Conservation (phyloP, 37 sponge, comb jelly and placozoan genomes). For the Axinella damicornis region DNA sequence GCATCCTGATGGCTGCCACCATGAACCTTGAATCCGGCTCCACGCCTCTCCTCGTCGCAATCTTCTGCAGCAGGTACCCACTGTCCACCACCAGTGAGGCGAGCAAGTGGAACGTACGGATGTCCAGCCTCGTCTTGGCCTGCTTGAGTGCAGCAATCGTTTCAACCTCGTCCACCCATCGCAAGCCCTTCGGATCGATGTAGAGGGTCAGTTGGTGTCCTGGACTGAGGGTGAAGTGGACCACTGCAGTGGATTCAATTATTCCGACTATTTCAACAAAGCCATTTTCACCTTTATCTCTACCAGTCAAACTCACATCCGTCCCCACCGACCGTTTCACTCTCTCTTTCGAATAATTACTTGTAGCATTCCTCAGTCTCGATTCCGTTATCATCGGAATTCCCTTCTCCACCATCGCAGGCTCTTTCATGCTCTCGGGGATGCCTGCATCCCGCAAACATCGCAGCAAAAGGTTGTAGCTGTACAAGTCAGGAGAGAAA, state of each 20-base stretch:
- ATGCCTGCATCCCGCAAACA: constrained; percentile 61
- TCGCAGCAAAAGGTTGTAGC: constrained; percentile 55
- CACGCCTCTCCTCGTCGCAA: constrained; percentile 22
- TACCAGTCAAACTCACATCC: too few species aligned
- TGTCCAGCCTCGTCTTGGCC: constrained; percentile 5
- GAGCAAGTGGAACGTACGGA: constrained; percentile 54
- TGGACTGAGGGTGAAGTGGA: not conserved
- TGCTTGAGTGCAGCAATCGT: not conserved
- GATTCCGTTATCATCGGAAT: too few species aligned
- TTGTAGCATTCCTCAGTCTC: too few species aligned
- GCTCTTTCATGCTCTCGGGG: constrained; percentile 15
- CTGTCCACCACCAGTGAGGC: constrained; percentile 10
- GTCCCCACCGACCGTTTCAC: too few species aligned
- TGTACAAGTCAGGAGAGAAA: constrained; percentile 36
- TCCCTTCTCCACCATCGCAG: not conserved
- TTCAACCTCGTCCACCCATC: constrained; percentile 54
- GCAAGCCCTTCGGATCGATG: not conserved
- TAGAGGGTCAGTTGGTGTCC: not conserved
- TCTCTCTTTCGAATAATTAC: too few species aligned
- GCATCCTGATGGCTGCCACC: constrained; percentile 20
- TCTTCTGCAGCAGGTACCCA: constrained; percentile 14
- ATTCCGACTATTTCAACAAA: too few species aligned
- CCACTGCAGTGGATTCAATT: too few species aligned
- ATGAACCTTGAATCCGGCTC: constrained; percentile 19
- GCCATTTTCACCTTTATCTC: too few species aligned